Evolutionary conservation across 2,888 invertebrate species (phyloP).

Genomic region (Drosophila helvetica): DNA sequence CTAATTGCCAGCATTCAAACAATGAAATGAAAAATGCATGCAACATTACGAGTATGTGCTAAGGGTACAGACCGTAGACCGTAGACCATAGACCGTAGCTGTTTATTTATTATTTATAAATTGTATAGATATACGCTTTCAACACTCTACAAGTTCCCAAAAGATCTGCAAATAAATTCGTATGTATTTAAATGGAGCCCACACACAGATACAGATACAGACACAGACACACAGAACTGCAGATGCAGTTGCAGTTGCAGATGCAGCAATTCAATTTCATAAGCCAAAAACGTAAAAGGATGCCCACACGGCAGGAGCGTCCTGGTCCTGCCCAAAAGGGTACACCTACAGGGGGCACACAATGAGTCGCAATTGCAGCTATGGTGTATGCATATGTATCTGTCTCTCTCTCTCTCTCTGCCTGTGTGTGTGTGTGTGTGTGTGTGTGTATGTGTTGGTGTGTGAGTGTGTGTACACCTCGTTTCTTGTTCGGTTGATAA

Average conservation of each 20-base stretch:
- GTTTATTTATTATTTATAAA: slow-evolving; percentile 21
- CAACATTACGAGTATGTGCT: not conserved
- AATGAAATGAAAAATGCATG: not conserved
- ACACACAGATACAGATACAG: not conserved
- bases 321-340: not conserved
- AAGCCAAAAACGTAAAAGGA: not conserved
- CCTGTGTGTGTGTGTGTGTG: not conserved
- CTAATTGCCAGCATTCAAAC: not conserved
- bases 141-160: not conserved
- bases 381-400: not conserved
- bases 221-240: not conserved
- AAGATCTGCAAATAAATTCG: not conserved
- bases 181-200: not conserved
- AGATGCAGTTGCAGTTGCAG: too few species aligned
- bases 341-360: not conserved
- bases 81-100: too few species aligned
- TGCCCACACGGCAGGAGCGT: too few species aligned
- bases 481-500: slow-evolving; percentile 66
- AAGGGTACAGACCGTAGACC: too few species aligned
- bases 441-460: not conserved
- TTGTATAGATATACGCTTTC: not conserved
- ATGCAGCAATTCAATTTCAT: not conserved
- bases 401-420: too few species aligned
- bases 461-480: slow-evolving; percentile 34
- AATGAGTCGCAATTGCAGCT: slow-evolving; percentile 4